These are phyloP conservation scores for Macrotis lagotis DNA, from an alignment of 2,113 vertebrate species.

Conservation along the genomic window DNA sequence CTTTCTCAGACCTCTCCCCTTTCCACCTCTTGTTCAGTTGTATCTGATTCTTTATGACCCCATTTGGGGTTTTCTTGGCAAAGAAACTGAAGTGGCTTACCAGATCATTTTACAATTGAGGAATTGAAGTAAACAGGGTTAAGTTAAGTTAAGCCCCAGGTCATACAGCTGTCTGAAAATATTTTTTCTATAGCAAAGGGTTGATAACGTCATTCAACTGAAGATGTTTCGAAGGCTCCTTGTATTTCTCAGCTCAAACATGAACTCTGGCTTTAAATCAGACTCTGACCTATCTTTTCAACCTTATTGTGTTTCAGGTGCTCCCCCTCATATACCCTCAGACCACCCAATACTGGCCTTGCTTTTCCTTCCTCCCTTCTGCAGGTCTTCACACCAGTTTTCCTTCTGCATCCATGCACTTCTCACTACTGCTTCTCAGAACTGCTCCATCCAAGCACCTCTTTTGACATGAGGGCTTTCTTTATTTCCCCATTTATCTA, in stretches of 20 bases:
- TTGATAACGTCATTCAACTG: neutral
- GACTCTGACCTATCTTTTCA: neutral
- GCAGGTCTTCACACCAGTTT: too few relatives aligned
- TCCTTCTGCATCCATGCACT: too few relatives aligned
- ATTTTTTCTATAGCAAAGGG: neutral
- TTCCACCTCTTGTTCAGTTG: too few relatives aligned
- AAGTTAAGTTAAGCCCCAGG: too few relatives aligned
- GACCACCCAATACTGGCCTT: neutral
- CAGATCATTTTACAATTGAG: too few relatives aligned
- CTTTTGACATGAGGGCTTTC: neutral
- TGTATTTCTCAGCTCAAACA: neutral
- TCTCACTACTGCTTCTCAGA: too few relatives aligned
- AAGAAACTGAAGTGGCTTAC: too few relatives aligned
- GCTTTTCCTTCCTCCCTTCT: too few relatives aligned
- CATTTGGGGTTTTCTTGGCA: too few relatives aligned
- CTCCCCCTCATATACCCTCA: neutral
- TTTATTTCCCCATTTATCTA: neutral
- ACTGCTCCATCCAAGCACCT: neutral
- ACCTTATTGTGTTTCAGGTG: neutral
- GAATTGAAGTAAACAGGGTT: too few relatives aligned
- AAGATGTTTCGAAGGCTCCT: neutral
- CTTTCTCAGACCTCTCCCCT: too few relatives aligned
- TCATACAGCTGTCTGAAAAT: neutral
- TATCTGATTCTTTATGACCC: too few relatives aligned
- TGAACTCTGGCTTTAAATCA: neutral